Evolutionary conservation across 2,797 vertebrate species (phyloP).

Genomic region (Tragelaphus eurycerus): DNA sequence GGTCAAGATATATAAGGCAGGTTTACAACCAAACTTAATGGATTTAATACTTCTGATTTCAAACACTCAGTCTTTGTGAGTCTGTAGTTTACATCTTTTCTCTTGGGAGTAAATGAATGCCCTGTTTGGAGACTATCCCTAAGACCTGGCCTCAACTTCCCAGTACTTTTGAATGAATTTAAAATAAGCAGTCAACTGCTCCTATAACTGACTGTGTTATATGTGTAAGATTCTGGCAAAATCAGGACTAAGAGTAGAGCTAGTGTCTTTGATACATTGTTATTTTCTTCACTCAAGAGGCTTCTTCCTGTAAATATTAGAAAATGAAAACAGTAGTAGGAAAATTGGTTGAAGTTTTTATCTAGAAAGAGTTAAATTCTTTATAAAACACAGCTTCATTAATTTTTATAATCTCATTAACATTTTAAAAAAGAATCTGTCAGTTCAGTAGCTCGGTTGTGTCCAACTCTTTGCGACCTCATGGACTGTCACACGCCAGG

Average conservation of each 20-base stretch:
- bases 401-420: background rate
- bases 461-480: background rate
- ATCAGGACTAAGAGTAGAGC: background rate
- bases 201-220: background rate
- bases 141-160: background rate
- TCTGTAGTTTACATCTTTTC: too few species aligned
- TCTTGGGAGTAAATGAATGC: background rate
- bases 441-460: accelerated
- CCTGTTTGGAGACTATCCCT: background rate
- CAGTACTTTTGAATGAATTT: background rate
- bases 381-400: background rate
- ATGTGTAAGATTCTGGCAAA: background rate
- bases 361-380: background rate
- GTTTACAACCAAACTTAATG: too few species aligned
- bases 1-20: too few species aligned
- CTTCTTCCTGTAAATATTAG: background rate
- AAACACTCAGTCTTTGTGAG: too few species aligned
- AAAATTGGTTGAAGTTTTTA: background rate
- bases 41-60: too few species aligned
- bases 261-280: background rate
- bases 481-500: accelerated
- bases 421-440: background rate
- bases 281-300: background rate
- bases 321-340: background rate
- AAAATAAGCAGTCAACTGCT: background rate